These are phyloP conservation scores for Dicerorhinus sumatrensis DNA, from an alignment of 2,113 vertebrate genomes.

Conservation along the genomic window DNA sequence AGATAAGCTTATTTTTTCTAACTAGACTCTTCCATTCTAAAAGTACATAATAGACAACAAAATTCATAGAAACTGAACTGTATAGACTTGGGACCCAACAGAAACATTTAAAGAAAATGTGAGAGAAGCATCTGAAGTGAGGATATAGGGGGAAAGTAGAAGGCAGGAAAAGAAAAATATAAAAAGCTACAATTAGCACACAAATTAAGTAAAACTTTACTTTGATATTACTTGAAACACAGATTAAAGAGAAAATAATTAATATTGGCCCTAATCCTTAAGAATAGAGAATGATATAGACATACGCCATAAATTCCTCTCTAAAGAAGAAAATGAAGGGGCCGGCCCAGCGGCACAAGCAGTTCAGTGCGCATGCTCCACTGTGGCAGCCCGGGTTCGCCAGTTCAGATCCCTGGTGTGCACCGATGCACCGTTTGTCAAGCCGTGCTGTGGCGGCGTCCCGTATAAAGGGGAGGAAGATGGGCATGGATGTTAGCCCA, in stretches of 20 bases:
- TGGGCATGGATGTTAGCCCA: no score
- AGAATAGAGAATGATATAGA: background rate
- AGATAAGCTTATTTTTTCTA: conserved; percentile 33
- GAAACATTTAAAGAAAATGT: conserved; percentile 36
- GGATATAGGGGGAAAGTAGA: background rate
- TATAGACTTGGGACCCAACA: background rate
- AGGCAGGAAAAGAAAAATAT: background rate
- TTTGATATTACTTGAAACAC: background rate
- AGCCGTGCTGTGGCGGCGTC: no score
- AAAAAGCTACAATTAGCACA: background rate
- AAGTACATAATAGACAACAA: background rate
- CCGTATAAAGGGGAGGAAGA: no score
- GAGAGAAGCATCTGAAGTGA: background rate
- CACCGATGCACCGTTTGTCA: no score
- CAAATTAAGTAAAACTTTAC: background rate
- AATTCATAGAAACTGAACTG: background rate
- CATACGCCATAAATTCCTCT: background rate
- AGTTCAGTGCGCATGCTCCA: no score
- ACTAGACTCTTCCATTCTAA: conserved; percentile 20
- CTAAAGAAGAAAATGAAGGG: background rate
- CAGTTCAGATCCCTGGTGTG: no score
- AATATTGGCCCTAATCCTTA: background rate
- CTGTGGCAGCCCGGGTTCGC: no score
- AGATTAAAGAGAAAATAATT: background rate
- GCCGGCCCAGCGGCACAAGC: no score